Base-by-base conservation (phyloP, 2,797 vertebrate species). In the Centroberyx gerrardi region DNA sequence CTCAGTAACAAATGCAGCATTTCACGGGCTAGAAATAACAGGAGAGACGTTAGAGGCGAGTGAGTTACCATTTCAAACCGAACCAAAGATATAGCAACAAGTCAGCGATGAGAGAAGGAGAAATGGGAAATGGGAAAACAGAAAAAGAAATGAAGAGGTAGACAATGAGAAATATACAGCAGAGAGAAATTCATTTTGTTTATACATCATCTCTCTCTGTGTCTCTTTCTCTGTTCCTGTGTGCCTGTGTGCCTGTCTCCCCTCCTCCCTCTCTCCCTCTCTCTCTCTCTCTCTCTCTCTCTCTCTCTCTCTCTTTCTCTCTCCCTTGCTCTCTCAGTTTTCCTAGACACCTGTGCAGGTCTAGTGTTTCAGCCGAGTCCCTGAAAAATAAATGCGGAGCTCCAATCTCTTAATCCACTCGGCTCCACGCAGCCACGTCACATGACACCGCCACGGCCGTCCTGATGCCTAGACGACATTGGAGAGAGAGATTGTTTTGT, bases 361-460 rank as follows among this genome's bases (percentile, higher is more conserved):
- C 92, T 98, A 97, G 94, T 90, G 96, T 99, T 99, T 98, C 98
- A 97, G 95, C 77, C 81, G 87, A 95, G 94, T 95, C 96, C 96
- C 96, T 97, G 97, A 96, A 98, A 98, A 98, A 98, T 97, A 97
- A 97, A 97, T 96, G 96, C 93, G 92, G 95, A 93, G 96, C 97
- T 98, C 95, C 97, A 97, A 97, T 99, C 97, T 97, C 96, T 96
- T 99, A 99, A 99, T 99, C 98, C 97, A 95, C 94, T 95, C 93
- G 97, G 97, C 97, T 99, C 97, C 96, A 95, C 95, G 94, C 96
- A 96, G 96, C 95, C 93, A 96, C 93, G 97, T 97, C 97, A 99
- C 96, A 97, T 96, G 98, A 99, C 97, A 98, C 95, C 95, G 90
- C 81, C 95, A 85, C 92, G 71, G 86, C 82, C 77, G 91, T 94